Percentiles rank a stretch among this genome's conserved stretches.
Conservation (phyloP, 2,797 vertebrate genomes). For the Octomys mimax region DNA sequence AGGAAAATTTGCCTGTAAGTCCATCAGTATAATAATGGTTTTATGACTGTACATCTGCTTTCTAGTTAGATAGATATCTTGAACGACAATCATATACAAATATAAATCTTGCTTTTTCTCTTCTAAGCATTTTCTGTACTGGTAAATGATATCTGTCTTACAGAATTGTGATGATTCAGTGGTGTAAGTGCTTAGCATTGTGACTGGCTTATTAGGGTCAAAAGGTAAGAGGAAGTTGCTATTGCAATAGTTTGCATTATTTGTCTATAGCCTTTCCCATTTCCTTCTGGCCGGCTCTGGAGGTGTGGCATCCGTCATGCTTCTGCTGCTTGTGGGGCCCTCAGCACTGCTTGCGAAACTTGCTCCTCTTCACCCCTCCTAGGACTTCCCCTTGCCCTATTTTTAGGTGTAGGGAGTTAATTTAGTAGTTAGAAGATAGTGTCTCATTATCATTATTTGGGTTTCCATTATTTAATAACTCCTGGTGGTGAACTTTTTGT, state of each 20-base stretch:
- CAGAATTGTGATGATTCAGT: not conserved
- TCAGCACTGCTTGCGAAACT: not conserved
- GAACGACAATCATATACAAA: not conserved
- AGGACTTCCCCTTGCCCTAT: too few species aligned
- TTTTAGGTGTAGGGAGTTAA: not conserved
- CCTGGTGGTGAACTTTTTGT: not conserved
- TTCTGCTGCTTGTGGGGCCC: not conserved
- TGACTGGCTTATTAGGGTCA: not conserved
- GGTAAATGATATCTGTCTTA: rapidly evolving
- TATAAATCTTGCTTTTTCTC: not conserved
- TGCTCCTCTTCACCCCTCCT: not conserved
- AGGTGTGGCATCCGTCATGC: rapidly evolving
- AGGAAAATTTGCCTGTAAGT: conserved; percentile 3
- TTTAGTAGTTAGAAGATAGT: not conserved
- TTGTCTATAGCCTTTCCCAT: not conserved
- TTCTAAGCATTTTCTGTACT: not conserved
- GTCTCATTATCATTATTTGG: not conserved
- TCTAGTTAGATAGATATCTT: not conserved
- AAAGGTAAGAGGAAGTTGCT: not conserved
- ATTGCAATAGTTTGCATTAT: not conserved
- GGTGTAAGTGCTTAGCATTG: not conserved
- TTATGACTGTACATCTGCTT: not conserved
- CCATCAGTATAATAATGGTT: conserved; percentile 18
- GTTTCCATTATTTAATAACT: not conserved
- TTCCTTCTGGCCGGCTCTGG: not conserved